Base-by-base conservation (phyloP, 2,888 invertebrate genomes). In the Athrips mouffetella region DNA sequence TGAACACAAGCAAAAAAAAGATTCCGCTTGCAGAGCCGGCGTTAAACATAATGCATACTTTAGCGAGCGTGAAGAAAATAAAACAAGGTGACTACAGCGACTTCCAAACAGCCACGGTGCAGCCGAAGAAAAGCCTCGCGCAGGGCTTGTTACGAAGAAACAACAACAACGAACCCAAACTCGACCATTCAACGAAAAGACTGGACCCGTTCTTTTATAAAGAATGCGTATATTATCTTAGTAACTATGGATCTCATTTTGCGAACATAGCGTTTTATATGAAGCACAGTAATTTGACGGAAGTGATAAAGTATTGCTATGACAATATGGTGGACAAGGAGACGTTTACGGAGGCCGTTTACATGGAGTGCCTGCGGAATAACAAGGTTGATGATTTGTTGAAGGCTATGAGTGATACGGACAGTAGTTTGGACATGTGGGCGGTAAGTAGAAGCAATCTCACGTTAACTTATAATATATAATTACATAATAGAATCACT, bases 201-300 rank as follows among this genome's bases (percentile, higher is more conserved):
- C 66, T 91, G 0, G 90, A 91, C 50, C 89, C 90, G 0, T 87
- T 90, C 56, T 91, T 91, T 57, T 93, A 93, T 62, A 91, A 93
- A 52, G 97, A 97, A 79, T 95, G 95, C 62, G 76, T 95, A 1
- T 95, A 93, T 73, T 98, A 97, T 75, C 83, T 97, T 2, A 89
- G 90, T 2, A 92, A 91, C 51, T 97, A 96, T 65, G 97, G 96
- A 0, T 93, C 93, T 2, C 92, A 93, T 64, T 83, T 90, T 0
- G 92, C 93, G 7, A 90, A 94, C 47, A 89, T 96, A 46, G 91
- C 91, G 50, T 97, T 96, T 70, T 92, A 93, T 58, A 89, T 95
- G 59, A 92, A 92, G 50, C 93, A 95, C 58, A 91, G 92, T 10
- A 92, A 92, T 57, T 81, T 94, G 58, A 77, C 84, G 4, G 92